phyloP scores from a whole-genome alignment of 2,113 vertebrate species.

The Diphyllodes magnificus region DNA sequence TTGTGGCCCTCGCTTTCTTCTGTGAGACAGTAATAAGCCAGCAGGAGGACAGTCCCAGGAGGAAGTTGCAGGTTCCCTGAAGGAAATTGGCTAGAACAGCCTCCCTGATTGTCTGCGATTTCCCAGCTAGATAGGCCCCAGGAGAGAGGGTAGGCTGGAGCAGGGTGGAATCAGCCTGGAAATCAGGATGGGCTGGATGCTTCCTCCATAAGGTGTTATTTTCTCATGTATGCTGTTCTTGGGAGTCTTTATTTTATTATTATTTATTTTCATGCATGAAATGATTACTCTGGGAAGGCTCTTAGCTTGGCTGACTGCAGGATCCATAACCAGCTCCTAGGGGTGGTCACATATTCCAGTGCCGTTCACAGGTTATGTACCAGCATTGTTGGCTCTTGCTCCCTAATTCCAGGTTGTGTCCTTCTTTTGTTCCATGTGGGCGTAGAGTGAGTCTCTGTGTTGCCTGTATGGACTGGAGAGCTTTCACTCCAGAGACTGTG shows the following conservation, averaged over 20 bases:
- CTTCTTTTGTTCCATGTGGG: background rate
- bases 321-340: background rate
- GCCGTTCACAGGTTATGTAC: background rate
- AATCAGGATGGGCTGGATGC: constrained; percentile 24
- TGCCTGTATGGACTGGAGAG: background rate
- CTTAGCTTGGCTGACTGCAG: background rate
- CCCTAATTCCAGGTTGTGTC: background rate
- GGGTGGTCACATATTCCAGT: background rate
- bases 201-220: background rate
- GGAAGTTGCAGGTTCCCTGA: constrained; percentile 52
- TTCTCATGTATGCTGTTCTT: background rate
- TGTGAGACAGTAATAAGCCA: background rate
- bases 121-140: constrained; percentile 43
- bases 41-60: constrained; percentile 29
- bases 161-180: constrained; percentile 27
- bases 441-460: background rate
- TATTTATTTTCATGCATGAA: background rate
- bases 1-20: background rate
- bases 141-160: constrained; percentile 9
- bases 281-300: background rate
- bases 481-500: background rate
- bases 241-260: background rate
- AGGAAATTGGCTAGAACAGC: constrained; percentile 56
- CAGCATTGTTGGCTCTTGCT: background rate
- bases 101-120: constrained; percentile 43